Evolutionary conservation across 2,797 vertebrate species (phyloP).

Genomic region (Chrosomus eos): DNA sequence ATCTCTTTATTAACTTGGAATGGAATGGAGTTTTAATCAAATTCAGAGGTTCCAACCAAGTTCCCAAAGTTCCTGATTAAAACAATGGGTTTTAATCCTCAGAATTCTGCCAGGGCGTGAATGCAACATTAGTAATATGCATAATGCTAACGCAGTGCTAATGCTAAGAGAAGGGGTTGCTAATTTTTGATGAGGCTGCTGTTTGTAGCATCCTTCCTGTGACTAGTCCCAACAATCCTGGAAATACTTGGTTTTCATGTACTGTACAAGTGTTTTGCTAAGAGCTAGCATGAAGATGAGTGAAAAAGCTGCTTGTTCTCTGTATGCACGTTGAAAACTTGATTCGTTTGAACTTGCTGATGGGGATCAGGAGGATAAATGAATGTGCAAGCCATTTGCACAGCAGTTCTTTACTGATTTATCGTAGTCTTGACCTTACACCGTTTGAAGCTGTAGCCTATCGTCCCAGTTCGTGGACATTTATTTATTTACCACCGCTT

Average conservation of each 20-base stretch:
- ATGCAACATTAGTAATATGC: slow-evolving; percentile 25
- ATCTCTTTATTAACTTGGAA: not conserved
- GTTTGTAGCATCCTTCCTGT: slow-evolving; percentile 61
- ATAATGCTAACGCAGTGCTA: slow-evolving; percentile 27
- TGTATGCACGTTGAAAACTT: slow-evolving; percentile 48
- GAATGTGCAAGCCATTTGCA: slow-evolving; percentile 49
- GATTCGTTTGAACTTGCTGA: slow-evolving; percentile 36
- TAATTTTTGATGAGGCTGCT: slow-evolving; percentile 25
- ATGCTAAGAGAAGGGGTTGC: slow-evolving; percentile 14
- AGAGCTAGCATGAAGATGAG: slow-evolving; percentile 63
- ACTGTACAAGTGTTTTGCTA: slow-evolving; percentile 76
- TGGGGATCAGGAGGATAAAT: slow-evolving; percentile 25
- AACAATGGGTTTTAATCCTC: not conserved
- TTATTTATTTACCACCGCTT: slow-evolving; percentile 47
- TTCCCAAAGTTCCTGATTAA: not conserved
- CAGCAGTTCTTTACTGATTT: slow-evolving; percentile 24
- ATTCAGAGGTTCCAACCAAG: not conserved
- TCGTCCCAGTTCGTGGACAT: slow-evolving; percentile 41
- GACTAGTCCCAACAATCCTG: slow-evolving; percentile 80
- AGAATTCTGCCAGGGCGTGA: not conserved
- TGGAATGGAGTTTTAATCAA: not conserved
- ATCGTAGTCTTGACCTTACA: slow-evolving; percentile 33
- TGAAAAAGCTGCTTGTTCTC: slow-evolving; percentile 49
- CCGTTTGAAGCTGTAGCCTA: slow-evolving; percentile 37
- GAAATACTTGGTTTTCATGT: slow-evolving; percentile 84